Evolutionary conservation across 2,888 invertebrate species (phyloP), one percentile per base, ranked within the genome.

Genomic region (Platycheirus albimanus): DNA sequence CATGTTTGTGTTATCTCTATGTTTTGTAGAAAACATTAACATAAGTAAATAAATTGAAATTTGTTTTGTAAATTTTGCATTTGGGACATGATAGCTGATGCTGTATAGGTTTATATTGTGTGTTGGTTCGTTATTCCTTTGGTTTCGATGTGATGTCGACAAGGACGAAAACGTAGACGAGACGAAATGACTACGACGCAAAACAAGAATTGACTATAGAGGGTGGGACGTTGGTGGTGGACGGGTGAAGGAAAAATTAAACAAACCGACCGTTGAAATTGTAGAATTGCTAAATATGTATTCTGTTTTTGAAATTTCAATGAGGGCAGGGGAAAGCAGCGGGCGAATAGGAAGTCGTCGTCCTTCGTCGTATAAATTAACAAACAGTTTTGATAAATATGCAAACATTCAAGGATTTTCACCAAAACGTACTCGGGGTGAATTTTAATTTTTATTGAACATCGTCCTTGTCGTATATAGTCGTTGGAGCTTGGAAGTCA

Each of bases 391-490:
- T 83, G 83, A 83, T 83, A 83, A 83, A 83, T 83, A 83, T 83
- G 83, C 83, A 78, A 83, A 83, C 83, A 83, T 83, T 83, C 83
- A 69, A 69, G 83, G 83, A 83, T 78, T 83, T 77, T 83, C 83
- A 54, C 63, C 63, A 41, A n/a, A 83, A 74, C 63, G 64, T 78
- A 83, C 83, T 78, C 72, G 10, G 72, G 72, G 78, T 83, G 83
- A 83, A 83, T 83, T 83, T 83, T 83, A 83, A 83, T 83, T 83
- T 83, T 83, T 83, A 83, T 83, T 74, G 78, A 83, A 83, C 78
- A 78, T 45, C 51, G 49, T 75, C 54, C 19, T 43, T 51, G 71
- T 66, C 13, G n/a, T n/a, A n/a, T n/a, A 17, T 71, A 19, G 36
- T 54, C 33, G n/a, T 66, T 17, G 49, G 15, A 43, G n/a, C n/a